Evolutionary conservation across 2,113 vertebrate species (phyloP).

Genomic region (Hippocampus guttulatus): DNA sequence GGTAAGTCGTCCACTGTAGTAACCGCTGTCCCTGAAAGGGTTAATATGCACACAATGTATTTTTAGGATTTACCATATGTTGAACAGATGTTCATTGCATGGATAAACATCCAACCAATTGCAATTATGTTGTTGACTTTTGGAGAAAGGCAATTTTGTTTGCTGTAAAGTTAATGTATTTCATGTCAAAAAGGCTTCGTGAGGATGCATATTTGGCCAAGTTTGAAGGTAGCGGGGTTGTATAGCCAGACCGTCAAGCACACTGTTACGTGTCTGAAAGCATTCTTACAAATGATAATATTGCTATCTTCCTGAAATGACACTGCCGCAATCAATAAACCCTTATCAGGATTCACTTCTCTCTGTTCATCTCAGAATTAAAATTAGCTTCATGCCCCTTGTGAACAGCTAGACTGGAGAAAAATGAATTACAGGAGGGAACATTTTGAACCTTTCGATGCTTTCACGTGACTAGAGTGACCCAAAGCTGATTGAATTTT

Average conservation of each 20-base stretch:
- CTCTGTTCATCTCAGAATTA: constrained; percentile 17
- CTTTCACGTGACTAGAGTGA: constrained; percentile 26
- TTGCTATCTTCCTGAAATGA: constrained; percentile 54
- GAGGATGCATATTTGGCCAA: neutral
- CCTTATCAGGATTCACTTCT: constrained; percentile 32
- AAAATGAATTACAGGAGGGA: constrained; percentile 38
- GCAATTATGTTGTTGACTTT: neutral
- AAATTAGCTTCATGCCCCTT: constrained; percentile 29
- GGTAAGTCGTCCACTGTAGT: too few species aligned
- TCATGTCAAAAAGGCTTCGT: neutral
- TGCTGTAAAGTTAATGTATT: neutral
- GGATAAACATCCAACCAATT: too few species aligned
- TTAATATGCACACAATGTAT: neutral
- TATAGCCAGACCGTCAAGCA: neutral
- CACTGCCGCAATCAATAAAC: constrained; percentile 40
- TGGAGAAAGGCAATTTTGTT: neutral
- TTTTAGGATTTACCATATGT: neutral
- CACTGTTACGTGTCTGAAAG: constrained; percentile 29
- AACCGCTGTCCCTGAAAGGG: too few species aligned
- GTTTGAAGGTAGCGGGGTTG: constrained; percentile 3
- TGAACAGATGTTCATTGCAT: too few species aligned
- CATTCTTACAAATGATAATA: constrained; percentile 17
- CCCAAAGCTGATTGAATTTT: constrained; percentile 7
- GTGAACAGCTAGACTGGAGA: constrained; percentile 15
- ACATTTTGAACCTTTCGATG: constrained; percentile 15